Percentiles rank a stretch among this genome's conserved stretches.
phyloP scores from a whole-genome alignment of 2,113 vertebrate genomes.

The Microcebus griseorufus region DNA sequence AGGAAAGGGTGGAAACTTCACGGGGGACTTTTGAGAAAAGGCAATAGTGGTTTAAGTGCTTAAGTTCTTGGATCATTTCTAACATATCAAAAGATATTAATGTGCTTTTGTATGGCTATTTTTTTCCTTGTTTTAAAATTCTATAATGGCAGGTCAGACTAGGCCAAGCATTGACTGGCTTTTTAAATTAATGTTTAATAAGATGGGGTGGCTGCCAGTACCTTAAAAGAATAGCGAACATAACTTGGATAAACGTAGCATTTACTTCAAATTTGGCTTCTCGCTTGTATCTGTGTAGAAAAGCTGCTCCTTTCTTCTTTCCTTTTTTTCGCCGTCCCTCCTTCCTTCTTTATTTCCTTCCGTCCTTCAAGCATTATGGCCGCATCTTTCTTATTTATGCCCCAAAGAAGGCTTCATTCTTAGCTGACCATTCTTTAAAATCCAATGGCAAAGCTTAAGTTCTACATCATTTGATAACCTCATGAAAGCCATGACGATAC shows the following conservation, averaged over 20 bases:
- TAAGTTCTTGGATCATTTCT: constrained; percentile 7
- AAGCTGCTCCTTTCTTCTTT: not conserved
- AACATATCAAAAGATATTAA: constrained; percentile 37
- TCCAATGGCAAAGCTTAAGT: not conserved
- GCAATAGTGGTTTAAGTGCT: constrained; percentile 9
- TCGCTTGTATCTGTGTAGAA: constrained; percentile 2
- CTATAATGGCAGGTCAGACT: constrained; percentile 57
- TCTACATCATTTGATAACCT: constrained; percentile 39
- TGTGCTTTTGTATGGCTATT: not conserved
- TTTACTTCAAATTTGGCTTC: constrained; percentile 44
- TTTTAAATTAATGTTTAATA: constrained; percentile 72
- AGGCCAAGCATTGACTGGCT: constrained; percentile 60
- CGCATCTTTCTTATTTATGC: not conserved
- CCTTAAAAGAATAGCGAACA: constrained; percentile 30
- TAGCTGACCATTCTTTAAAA: constrained; percentile 36
- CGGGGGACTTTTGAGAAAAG: not conserved
- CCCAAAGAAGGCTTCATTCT: not conserved
- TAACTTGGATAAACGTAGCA: constrained; percentile 39
- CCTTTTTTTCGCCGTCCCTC: fast-evolving
- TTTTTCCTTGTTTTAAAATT: constrained; percentile 38
- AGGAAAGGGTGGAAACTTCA: not conserved
- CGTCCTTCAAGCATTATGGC: not conserved
- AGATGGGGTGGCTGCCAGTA: constrained; percentile 46
- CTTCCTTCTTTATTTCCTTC: not conserved
- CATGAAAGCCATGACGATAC: not conserved